Evolutionary conservation across 2,797 vertebrate species (phyloP).

Genomic region (Lepilemur ruficaudatus): DNA sequence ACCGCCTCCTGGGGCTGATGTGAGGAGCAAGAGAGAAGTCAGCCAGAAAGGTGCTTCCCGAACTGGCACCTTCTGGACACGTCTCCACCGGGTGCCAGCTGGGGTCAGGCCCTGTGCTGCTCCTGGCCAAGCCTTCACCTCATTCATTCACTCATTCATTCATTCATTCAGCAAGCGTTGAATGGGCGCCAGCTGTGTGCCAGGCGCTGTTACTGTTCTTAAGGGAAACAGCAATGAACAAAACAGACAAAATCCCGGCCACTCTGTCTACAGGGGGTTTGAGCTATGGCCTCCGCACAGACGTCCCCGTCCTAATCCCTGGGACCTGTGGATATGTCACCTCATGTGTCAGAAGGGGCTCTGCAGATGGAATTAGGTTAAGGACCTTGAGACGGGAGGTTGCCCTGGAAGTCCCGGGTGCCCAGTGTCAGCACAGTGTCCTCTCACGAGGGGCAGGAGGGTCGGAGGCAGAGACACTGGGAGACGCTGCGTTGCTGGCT

Average conservation of each 20-base stretch:
- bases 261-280: background rate
- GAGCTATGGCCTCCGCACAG: background rate
- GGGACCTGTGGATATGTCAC: background rate
- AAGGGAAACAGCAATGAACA: background rate
- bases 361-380: background rate
- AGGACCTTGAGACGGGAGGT: background rate
- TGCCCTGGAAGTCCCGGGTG: background rate
- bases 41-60: background rate
- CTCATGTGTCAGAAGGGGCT: background rate
- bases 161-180: background rate
- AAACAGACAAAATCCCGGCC: background rate
- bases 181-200: background rate
- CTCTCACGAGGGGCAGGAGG: background rate
- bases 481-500: fast-evolving
- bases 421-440: background rate
- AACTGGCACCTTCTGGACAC: background rate
- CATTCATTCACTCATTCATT: too few species aligned
- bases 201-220: background rate
- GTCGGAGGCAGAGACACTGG: background rate
- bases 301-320: background rate
- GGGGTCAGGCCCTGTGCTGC: background rate
- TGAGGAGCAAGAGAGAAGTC: too few species aligned
- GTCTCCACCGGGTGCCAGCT: fast-evolving
- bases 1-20: fast-evolving
- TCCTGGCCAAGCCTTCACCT: background rate